Evolutionary conservation across 1,140 invertebrate species (phyloP).

Genomic region (Zaprionus taronus): DNA sequence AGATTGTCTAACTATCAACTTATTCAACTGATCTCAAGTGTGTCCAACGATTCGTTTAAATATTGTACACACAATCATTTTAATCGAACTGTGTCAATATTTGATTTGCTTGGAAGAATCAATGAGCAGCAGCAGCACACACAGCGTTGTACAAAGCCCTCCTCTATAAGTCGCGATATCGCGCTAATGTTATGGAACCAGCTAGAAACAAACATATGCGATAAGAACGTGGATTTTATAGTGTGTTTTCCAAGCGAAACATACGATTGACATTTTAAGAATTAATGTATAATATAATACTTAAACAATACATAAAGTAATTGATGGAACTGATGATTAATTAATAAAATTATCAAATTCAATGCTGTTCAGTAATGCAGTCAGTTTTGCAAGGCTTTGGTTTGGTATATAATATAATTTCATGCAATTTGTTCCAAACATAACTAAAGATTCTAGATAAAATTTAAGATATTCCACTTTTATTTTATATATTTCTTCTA

Average conservation of each 20-base stretch:
- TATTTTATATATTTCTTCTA: background rate
- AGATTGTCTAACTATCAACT: background rate
- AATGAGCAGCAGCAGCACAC: background rate
- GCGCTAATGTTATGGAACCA: background rate
- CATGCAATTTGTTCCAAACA: background rate
- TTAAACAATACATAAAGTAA: background rate
- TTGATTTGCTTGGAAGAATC: background rate
- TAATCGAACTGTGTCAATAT: slow-evolving; percentile 11
- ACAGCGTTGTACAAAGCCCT: background rate
- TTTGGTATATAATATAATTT: background rate
- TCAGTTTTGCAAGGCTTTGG: too few species aligned
- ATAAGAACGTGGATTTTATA: slow-evolving; percentile 14
- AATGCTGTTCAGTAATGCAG: too few species aligned
- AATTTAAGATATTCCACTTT: background rate
- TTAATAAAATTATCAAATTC: too few species aligned
- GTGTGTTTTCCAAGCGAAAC: background rate
- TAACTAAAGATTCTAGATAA: background rate
- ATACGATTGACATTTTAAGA: background rate
- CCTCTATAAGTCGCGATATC: slow-evolving; percentile 2
- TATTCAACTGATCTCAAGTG: background rate
- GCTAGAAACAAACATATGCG: slow-evolving; percentile 1
- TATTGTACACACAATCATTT: slow-evolving; percentile 17
- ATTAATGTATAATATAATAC: background rate
- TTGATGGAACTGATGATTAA: too few species aligned
- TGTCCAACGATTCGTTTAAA: background rate